These are phyloP conservation scores for Aphyosemion australe DNA, from an alignment of 2,113 vertebrate species.

Conservation along the genomic window DNA sequence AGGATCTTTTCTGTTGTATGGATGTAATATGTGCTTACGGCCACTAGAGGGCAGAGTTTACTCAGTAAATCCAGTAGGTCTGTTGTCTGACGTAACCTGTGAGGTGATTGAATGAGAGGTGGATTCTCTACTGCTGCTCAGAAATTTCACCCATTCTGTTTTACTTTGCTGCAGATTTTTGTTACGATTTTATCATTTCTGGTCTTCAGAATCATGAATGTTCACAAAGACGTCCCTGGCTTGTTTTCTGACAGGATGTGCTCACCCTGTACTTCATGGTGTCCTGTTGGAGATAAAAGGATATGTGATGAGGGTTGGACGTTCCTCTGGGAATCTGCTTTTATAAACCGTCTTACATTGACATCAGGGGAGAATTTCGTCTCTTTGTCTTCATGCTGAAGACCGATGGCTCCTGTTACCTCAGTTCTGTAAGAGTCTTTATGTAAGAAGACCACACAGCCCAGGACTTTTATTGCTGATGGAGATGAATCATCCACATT, in stretches of 20 bases:
- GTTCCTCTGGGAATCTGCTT: background rate
- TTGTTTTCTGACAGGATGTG: background rate
- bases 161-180: slow-evolving; percentile 1
- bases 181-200: slow-evolving; percentile 2
- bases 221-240: slow-evolving; percentile 7
- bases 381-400: background rate
- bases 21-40: slow-evolving; percentile 2
- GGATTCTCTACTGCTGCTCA: background rate
- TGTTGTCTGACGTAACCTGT: too few relatives aligned
- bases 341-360: background rate
- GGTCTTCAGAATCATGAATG: slow-evolving; percentile 14
- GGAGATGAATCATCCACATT: slow-evolving; percentile 6
- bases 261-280: background rate
- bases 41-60: slow-evolving; percentile 40
- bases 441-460: background rate
- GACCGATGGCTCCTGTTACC: background rate
- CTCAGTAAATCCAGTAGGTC: background rate
- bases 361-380: background rate
- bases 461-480: slow-evolving; percentile 1
- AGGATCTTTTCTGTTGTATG: background rate
- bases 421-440: background rate
- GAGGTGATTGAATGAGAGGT: too few relatives aligned
- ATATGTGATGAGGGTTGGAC: background rate
- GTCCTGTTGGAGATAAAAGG: slow-evolving; percentile 5
- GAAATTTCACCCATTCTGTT: background rate